Evolutionary conservation across 2,888 invertebrate species (phyloP).

Genomic region (Rambutsinella grinnellia): DNA sequence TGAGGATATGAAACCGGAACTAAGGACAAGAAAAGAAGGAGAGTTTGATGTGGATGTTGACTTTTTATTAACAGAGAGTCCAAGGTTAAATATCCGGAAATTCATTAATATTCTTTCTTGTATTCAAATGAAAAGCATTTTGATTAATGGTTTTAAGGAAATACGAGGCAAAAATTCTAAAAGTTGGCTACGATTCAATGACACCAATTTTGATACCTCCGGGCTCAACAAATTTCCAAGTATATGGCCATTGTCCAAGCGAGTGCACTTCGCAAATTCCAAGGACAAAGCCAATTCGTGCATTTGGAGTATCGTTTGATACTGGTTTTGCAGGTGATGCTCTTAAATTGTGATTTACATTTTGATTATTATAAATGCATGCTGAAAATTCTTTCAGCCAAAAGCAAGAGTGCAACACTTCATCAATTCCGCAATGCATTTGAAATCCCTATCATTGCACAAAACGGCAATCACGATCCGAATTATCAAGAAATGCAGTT

Average conservation of each 20-base stretch:
- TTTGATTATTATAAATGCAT: too few species aligned
- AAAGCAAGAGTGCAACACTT: constrained; percentile 27
- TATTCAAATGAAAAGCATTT: neutral
- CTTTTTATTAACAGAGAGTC: constrained; percentile 28
- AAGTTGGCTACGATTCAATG: constrained; percentile 31
- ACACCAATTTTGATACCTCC: constrained; percentile 17
- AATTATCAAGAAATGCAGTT: constrained; percentile 37
- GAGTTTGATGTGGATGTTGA: constrained; percentile 31
- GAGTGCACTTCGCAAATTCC: constrained; percentile 36
- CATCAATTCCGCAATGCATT: constrained; percentile 46
- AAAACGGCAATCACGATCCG: constrained; percentile 25
- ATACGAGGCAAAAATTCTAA: constrained; percentile 38
- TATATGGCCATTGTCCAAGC: constrained; percentile 38
- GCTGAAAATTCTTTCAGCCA: too few species aligned
- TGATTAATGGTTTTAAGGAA: constrained; percentile 19
- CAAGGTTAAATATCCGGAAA: constrained; percentile 19
- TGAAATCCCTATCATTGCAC: constrained; percentile 26
- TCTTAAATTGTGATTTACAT: too few species aligned
- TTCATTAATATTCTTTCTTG: neutral
- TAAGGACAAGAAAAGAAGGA: neutral
- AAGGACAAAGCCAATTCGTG: constrained; percentile 16
- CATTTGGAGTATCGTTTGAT: constrained; percentile 47
- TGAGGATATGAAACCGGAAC: neutral
- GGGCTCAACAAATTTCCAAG: constrained; percentile 25
- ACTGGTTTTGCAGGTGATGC: constrained; percentile 24